These are phyloP conservation scores for Acomys russatus DNA, from an alignment of 2,797 vertebrate genomes.

Conservation along the genomic window DNA sequence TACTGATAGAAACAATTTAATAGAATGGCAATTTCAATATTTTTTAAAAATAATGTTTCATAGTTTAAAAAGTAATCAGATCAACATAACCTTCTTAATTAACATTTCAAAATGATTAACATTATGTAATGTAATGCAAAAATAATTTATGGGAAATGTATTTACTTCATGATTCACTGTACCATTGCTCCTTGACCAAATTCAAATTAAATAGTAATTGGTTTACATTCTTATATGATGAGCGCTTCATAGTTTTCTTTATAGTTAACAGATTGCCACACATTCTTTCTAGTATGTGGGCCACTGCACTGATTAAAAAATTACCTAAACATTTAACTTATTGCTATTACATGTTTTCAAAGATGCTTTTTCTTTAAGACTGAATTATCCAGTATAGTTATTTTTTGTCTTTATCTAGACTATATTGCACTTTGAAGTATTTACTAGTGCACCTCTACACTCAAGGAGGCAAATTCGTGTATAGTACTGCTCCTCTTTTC, in stretches of 20 bases:
- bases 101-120: slow-evolving; percentile 92
- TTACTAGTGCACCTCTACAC: slow-evolving; percentile 87
- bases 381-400: slow-evolving; percentile 83
- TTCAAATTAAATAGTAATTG: slow-evolving; percentile 91
- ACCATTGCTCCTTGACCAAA: slow-evolving; percentile 89
- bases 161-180: slow-evolving; percentile 89
- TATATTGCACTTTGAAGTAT: slow-evolving; percentile 86
- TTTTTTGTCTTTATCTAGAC: slow-evolving; percentile 83
- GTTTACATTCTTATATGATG: slow-evolving; percentile 87
- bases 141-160: slow-evolving; percentile 90
- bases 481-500: slow-evolving; percentile 88
- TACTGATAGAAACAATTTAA: slow-evolving; percentile 90
- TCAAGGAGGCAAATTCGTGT: slow-evolving; percentile 85
- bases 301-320: slow-evolving; percentile 84
- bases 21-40: slow-evolving; percentile 90
- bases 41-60: slow-evolving; percentile 90
- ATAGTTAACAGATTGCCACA: slow-evolving; percentile 88
- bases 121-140: slow-evolving; percentile 89
- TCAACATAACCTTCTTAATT: slow-evolving; percentile 92
- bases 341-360: slow-evolving; percentile 83
- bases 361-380: slow-evolving; percentile 80
- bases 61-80: slow-evolving; percentile 92
- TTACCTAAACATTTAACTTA: slow-evolving; percentile 86
- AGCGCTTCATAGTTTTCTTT: slow-evolving; percentile 87
- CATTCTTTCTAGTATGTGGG: slow-evolving; percentile 82